These are phyloP conservation scores for Steinernema feltiae DNA, from an alignment of 1,140 invertebrate species.

Conservation along the genomic window DNA sequence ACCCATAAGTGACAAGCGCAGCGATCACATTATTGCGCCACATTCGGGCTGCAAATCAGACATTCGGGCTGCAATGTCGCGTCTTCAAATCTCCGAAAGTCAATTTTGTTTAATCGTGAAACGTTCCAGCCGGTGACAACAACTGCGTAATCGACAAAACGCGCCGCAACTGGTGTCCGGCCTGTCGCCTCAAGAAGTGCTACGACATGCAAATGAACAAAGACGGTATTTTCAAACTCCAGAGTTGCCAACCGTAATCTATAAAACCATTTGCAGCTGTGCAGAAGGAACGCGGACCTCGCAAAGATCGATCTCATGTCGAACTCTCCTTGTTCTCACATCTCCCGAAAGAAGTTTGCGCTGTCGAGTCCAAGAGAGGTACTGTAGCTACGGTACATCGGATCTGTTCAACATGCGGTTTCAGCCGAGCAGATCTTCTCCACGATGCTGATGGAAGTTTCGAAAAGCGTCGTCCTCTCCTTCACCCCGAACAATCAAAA, in stretches of 20 bases:
- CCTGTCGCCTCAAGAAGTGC: constrained; percentile 73
- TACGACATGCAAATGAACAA: constrained; percentile 72
- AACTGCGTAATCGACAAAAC: constrained; percentile 73
- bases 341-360: neutral
- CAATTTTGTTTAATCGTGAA: neutral
- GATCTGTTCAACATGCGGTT: neutral
- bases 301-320: neutral
- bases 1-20: too few relatives aligned
- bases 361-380: neutral
- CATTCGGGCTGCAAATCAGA: too few relatives aligned
- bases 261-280: neutral
- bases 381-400: neutral
- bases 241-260: neutral
- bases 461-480: neutral
- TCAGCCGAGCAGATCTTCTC: constrained; percentile 7
- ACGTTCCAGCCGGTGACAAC: constrained; percentile 66
- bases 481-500: neutral
- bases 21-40: too few relatives aligned
- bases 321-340: neutral
- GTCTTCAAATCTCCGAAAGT: too few relatives aligned
- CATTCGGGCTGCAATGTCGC: too few relatives aligned
- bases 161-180: constrained; percentile 77
- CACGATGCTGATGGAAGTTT: neutral
- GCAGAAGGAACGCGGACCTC: constrained; percentile 3
- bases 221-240: neutral